Percentiles rank a stretch among this genome's conserved stretches.
These are phyloP conservation scores for Acropternis orthonyx DNA, from an alignment of 2,797 vertebrate species.

Conservation along the genomic window DNA sequence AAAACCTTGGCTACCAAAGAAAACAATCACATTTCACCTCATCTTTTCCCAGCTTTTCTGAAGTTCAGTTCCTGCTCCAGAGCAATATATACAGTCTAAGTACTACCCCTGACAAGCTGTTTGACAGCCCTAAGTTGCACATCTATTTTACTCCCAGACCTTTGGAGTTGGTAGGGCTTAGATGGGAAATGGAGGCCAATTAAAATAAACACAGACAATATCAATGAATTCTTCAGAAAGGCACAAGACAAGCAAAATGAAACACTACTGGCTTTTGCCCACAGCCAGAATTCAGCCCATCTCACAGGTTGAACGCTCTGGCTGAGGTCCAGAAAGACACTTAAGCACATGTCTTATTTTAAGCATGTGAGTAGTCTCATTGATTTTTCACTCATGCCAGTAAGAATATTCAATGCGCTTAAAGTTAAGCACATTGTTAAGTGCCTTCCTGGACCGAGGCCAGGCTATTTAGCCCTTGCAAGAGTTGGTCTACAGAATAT, in stretches of 20 bases:
- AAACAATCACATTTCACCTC: slow-evolving; percentile 67
- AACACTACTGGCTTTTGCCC: slow-evolving; percentile 51
- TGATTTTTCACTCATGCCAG: slow-evolving; percentile 59
- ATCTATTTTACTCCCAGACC: slow-evolving; percentile 56
- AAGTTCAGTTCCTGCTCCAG: slow-evolving; percentile 58
- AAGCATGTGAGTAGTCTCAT: slow-evolving; percentile 62
- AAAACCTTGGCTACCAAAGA: slow-evolving; percentile 70
- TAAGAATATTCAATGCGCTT: slow-evolving; percentile 66
- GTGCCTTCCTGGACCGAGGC: slow-evolving; percentile 57
- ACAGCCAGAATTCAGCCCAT: slow-evolving; percentile 37
- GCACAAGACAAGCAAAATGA: slow-evolving; percentile 56
- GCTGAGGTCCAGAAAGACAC: slow-evolving; percentile 58
- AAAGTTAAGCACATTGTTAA: slow-evolving; percentile 69
- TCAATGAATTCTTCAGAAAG: slow-evolving; percentile 65
- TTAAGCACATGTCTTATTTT: slow-evolving; percentile 63
- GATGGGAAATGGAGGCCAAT: slow-evolving; percentile 67
- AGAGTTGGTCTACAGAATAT: slow-evolving; percentile 26
- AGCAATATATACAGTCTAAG: slow-evolving; percentile 61
- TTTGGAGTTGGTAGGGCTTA: slow-evolving; percentile 41
- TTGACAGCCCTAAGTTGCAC: slow-evolving; percentile 61
- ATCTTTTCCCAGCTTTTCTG: slow-evolving; percentile 68
- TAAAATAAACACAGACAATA: slow-evolving; percentile 66
- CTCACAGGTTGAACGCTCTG: neutral
- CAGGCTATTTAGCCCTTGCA: slow-evolving; percentile 46
- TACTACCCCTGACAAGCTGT: slow-evolving; percentile 64